phyloP scores from a whole-genome alignment of 2,113 vertebrate species.

The Passerina amoena region DNA sequence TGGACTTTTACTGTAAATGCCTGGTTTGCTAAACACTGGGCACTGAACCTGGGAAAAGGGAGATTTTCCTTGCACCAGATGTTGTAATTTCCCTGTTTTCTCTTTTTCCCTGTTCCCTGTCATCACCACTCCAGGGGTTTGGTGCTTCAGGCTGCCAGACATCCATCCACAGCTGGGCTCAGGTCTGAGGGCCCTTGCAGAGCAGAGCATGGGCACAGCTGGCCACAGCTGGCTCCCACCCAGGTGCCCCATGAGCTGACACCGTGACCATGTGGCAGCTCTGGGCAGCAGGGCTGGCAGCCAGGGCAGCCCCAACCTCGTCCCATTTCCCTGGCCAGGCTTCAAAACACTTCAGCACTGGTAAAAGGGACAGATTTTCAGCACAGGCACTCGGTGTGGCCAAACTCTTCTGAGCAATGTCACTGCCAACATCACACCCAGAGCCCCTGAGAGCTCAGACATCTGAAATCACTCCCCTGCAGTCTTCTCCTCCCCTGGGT shows the following conservation, averaged over 20 bases:
- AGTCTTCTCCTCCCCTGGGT: neutral
- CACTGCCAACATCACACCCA: neutral
- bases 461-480: neutral
- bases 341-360: neutral
- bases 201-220: neutral
- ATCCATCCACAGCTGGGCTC: neutral
- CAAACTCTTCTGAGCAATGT: neutral
- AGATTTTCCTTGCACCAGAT: neutral
- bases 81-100: neutral
- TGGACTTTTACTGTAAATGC: neutral
- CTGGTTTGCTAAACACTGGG: neutral
- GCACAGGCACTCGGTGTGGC: rapidly evolving
- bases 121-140: neutral
- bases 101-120: neutral
- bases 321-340: neutral
- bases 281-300: neutral
- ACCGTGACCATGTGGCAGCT: neutral
- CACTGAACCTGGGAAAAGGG: neutral
- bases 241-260: neutral
- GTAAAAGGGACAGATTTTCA: neutral
- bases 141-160: neutral
- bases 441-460: neutral
- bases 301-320: neutral
- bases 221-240: neutral
- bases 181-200: neutral